phyloP scores from a whole-genome alignment of 2,888 invertebrate genomes.

The Cynaeus angustus region DNA sequence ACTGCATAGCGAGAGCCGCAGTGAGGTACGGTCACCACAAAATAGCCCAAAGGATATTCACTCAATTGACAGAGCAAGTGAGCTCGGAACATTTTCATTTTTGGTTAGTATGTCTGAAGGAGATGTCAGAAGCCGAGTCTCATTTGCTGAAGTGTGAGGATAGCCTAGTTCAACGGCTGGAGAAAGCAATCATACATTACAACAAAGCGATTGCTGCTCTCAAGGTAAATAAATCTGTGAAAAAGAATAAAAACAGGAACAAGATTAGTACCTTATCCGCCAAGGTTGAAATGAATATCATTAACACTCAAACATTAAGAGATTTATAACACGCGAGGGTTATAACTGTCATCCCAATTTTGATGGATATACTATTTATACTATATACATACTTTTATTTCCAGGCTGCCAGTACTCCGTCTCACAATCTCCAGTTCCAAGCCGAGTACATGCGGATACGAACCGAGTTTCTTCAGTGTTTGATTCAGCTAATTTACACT shows the following conservation, averaged over 20 bases:
- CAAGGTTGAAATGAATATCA: no score
- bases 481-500: constrained; percentile 79
- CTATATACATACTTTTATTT: no score
- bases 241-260: no score
- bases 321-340: no score
- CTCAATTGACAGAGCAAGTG: constrained; percentile 74
- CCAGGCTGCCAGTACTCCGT: constrained; percentile 81
- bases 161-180: constrained; percentile 72
- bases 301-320: no score
- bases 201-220: constrained; percentile 79
- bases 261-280: no score
- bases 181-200: constrained; percentile 76
- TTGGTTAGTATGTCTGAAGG: constrained; percentile 88
- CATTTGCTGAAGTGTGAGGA: constrained; percentile 72
- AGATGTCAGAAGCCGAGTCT: constrained; percentile 84
- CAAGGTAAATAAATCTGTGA: no score
- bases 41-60: constrained; percentile 76
- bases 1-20: constrained; percentile 90
- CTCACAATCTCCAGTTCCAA: constrained; percentile 80
- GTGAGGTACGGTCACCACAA: constrained; percentile 84
- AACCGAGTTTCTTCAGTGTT: constrained; percentile 81
- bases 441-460: constrained; percentile 85
- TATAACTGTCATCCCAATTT: no score
- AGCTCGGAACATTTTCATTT: constrained; percentile 92
- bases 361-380: no score